A percentile compares a stretch with the other conserved stretches of the same genome.
Evolutionary conservation across 2,888 invertebrate genomes (phyloP).

Genomic region (Xestia xanthographa): DNA sequence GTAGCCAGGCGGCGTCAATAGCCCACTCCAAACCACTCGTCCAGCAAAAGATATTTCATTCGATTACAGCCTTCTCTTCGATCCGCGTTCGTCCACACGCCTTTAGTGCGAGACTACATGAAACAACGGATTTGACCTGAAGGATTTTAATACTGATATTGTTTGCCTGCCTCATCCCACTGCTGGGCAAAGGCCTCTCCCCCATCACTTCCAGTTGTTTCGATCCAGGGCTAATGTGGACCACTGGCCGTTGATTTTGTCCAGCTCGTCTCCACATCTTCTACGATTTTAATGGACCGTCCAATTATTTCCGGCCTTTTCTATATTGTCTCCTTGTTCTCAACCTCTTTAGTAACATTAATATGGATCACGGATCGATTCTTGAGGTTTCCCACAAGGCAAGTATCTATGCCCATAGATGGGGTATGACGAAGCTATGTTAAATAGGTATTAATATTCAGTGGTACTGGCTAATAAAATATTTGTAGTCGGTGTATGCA

Average conservation of each 20-base stretch:
- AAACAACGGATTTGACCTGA: not conserved
- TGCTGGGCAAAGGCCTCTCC: too few species aligned
- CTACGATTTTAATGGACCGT: not conserved
- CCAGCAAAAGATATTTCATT: not conserved
- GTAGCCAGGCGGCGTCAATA: not conserved
- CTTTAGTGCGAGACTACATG: not conserved
- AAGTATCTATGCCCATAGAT: not conserved
- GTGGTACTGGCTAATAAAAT: slow-evolving; percentile 38
- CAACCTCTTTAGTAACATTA: slow-evolving; percentile 21
- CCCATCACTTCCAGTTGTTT: too few species aligned
- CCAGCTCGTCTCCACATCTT: too few species aligned
- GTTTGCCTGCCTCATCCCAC: too few species aligned
- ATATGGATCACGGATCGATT: slow-evolving; percentile 34
- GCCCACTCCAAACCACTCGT: not conserved
- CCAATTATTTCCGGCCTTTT: too few species aligned
- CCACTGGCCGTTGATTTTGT: too few species aligned
- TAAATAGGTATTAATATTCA: slow-evolving; percentile 57
- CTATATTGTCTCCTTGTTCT: not conserved
- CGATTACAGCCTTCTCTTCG: too few species aligned
- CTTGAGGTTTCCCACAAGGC: slow-evolving; percentile 49
- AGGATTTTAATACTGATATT: too few species aligned
- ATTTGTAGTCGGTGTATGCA: slow-evolving; percentile 19
- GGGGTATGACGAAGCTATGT: slow-evolving; percentile 19
- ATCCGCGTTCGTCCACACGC: not conserved
- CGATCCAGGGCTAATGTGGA: too few species aligned